phyloP scores from a whole-genome alignment of 2,113 vertebrate genomes.

The Bungarus multicinctus region DNA sequence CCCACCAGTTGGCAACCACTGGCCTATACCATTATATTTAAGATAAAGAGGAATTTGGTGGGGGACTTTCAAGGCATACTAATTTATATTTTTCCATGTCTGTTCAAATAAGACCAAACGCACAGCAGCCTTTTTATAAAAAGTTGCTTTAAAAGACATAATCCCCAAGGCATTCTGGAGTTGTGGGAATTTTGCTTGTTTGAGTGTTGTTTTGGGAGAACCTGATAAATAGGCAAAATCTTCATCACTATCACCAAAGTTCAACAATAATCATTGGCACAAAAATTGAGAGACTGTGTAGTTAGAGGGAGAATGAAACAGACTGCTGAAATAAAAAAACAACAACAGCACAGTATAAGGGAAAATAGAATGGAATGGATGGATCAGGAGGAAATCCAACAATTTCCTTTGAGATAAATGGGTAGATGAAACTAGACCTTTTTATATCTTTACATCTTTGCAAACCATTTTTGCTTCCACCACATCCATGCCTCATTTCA shows the following conservation, averaged over 20 bases:
- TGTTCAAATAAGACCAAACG: not conserved
- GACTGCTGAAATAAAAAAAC: not conserved
- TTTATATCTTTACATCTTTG: not conserved
- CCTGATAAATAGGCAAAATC: not conserved
- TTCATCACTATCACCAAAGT: not conserved
- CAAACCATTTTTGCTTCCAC: not conserved
- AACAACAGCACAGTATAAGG: not conserved
- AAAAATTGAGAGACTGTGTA: not conserved
- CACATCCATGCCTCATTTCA: not conserved
- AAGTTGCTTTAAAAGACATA: not conserved
- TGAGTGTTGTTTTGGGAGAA: not conserved
- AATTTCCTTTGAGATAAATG: not conserved
- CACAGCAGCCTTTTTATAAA: not conserved
- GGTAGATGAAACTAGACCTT: not conserved
- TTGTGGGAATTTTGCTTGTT: not conserved
- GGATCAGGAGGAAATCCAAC: not conserved
- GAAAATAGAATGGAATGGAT: not conserved
- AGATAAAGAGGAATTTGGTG: not conserved
- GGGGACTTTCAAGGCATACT: not conserved
- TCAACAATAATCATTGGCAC: not conserved
- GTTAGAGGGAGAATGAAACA: not conserved
- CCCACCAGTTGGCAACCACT: too few species aligned
- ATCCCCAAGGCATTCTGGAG: not conserved
- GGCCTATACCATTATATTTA: not conserved
- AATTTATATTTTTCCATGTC: not conserved